Base-by-base conservation (phyloP, 2,113 vertebrate genomes). In the Rhinolophus sinicus region DNA sequence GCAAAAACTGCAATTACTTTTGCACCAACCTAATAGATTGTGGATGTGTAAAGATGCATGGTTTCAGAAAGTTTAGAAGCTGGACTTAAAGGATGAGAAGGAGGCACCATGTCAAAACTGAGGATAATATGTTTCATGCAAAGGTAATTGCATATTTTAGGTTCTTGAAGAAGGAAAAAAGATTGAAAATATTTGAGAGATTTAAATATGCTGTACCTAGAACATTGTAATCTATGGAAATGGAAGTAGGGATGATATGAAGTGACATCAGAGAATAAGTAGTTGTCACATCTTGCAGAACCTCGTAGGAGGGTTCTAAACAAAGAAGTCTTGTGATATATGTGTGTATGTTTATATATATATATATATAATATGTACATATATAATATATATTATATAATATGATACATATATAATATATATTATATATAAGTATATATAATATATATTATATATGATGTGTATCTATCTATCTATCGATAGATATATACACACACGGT, bases 21-120 rank as follows among this genome's bases (percentile, higher is more conserved):
- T 40, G 40, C 40, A 40, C 3, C 40, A 40, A 40, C 40, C 40
- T 40, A 40, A 40, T 40, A 95, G 22, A 85, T 22, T 75, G 7
- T 92, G 19, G 2, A 80, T 67, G 38, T 30, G 5, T 73, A 50
- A 9, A 78, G 16, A 72, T 81, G 5, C 3, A 56, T 67, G 11
- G n/a, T 72, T 90, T 96, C 15, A 72, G 38, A 58, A 90, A 90
- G 5, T 69, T 54, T 24, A 52, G 38, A 95, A 94, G 19, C 16
- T 67, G 87, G 47, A 33, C 1, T 76, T 89, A 67, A 69, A 92
- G 26, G 35, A 50, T 81, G 19, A 54, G 21, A 77, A 90, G 40
- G n/a, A 93, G 19, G 5, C n/a, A 38, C 16, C 54, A 67, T 33
- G 19, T 52, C 7, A 81, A 88, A 91, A 82, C 26, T 38, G 33